These are phyloP conservation scores for Trachelipus rathkii DNA, from an alignment of 1,140 invertebrate species.

Conservation along the genomic window DNA sequence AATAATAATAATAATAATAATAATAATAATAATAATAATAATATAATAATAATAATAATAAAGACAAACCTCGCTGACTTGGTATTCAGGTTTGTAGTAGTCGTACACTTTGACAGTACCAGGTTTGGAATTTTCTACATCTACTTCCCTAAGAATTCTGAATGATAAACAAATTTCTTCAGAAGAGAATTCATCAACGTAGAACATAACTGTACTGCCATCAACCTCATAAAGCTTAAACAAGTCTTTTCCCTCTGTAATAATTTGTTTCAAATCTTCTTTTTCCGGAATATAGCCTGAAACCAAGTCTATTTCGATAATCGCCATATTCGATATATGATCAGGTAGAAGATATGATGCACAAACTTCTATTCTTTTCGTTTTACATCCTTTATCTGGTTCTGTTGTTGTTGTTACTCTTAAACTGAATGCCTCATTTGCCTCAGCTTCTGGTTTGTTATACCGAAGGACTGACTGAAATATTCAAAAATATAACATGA, in stretches of 20 bases:
- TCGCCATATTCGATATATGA: slow-evolving; percentile 43
- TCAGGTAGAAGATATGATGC: slow-evolving; percentile 38
- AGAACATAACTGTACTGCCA: slow-evolving; percentile 51
- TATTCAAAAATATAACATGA: background rate
- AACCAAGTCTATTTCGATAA: slow-evolving; percentile 44
- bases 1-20: too few species aligned
- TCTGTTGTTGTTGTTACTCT: slow-evolving; percentile 24
- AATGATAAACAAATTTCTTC: slow-evolving; percentile 52
- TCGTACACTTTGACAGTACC: slow-evolving; percentile 63
- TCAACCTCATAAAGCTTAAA: slow-evolving; percentile 53
- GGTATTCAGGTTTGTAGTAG: slow-evolving; percentile 62
- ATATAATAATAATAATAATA: too few species aligned
- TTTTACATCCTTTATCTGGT: slow-evolving; percentile 29
- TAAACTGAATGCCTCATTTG: slow-evolving; percentile 37
- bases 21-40: too few species aligned
- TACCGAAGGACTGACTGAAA: slow-evolving; percentile 38
- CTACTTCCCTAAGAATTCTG: slow-evolving; percentile 51
- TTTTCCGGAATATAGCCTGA: slow-evolving; percentile 44
- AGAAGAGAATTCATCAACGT: slow-evolving; percentile 52
- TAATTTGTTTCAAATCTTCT: slow-evolving; percentile 35
- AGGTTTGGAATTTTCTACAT: slow-evolving; percentile 57
- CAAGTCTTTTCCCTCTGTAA: slow-evolving; percentile 34
- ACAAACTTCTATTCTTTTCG: slow-evolving; percentile 33
- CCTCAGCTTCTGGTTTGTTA: slow-evolving; percentile 28
- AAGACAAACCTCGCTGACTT: slow-evolving; percentile 38